phyloP scores from a whole-genome alignment of 2,888 invertebrate species.

The Chrysopilus asiliformis region DNA sequence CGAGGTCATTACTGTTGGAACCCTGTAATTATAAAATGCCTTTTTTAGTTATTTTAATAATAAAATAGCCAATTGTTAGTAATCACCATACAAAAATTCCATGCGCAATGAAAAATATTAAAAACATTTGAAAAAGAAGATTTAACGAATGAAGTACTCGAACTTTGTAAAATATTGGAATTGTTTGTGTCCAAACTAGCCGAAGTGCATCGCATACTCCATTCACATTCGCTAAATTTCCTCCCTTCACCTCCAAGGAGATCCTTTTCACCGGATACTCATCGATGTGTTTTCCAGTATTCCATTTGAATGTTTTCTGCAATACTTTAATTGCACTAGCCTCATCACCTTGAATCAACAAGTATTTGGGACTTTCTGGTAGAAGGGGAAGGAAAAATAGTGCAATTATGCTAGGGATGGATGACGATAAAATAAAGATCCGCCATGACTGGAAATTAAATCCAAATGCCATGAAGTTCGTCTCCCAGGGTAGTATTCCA shows the following conservation, averaged over 20 bases:
- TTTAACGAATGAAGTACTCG: constrained; percentile 26
- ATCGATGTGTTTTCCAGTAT: constrained; percentile 33
- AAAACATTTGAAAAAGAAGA: constrained; percentile 24
- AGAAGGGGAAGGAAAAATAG: constrained; percentile 44
- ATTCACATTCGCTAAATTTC: constrained; percentile 23
- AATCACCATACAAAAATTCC: constrained; percentile 31
- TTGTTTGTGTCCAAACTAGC: constrained; percentile 29
- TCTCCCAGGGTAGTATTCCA: constrained; percentile 48
- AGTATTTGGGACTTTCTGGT: constrained; percentile 71
- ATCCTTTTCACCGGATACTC: constrained; percentile 39
- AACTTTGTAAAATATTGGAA: constrained; percentile 24
- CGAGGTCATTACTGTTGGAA: constrained; percentile 29
- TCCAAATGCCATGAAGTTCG: constrained; percentile 38
- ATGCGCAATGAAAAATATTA: constrained; percentile 27
- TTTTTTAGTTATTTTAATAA: too few relatives aligned
- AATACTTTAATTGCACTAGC: constrained; percentile 47
- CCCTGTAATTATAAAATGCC: constrained; percentile 20
- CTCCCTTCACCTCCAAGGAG: constrained; percentile 21
- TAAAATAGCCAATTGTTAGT: too few relatives aligned
- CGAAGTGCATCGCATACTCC: constrained; percentile 23
- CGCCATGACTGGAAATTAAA: constrained; percentile 61
- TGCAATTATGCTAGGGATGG: constrained; percentile 41
- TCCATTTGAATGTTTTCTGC: constrained; percentile 43
- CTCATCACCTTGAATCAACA: constrained; percentile 46
- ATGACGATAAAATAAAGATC: constrained; percentile 50